Conservation (phyloP, 2,113 vertebrate genomes). For the Sphaerodactylus townsendi region DNA sequence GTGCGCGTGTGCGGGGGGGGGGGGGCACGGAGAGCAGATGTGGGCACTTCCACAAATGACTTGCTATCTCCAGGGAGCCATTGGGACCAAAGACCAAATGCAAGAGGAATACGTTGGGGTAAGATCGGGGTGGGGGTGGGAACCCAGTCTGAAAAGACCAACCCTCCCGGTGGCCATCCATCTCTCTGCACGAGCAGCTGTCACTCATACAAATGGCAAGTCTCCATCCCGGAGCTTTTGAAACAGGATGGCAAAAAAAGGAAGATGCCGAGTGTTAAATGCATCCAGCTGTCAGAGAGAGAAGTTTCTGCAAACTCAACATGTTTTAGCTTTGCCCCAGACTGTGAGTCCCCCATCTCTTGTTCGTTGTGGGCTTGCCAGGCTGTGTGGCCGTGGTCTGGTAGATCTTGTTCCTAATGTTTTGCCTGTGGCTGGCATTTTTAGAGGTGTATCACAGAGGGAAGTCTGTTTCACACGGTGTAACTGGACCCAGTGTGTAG, state of each 20-base stretch:
- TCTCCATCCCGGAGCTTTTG: background rate
- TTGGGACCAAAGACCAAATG: background rate
- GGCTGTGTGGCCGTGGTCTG: no score
- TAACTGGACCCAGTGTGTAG: no score
- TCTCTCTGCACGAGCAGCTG: background rate
- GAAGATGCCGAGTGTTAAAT: background rate
- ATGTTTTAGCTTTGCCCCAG: background rate
- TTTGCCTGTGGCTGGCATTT: no score
- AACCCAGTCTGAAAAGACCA: no score
- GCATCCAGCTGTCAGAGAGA: background rate
- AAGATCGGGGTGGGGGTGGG: background rate
- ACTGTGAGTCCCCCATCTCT: background rate
- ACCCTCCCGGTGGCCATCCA: background rate
- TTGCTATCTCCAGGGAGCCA: background rate
- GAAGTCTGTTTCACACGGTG: no score
- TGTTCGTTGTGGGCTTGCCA: no score
- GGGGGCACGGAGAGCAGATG: background rate
- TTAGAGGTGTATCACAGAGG: no score
- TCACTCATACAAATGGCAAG: background rate
- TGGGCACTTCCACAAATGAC: background rate
- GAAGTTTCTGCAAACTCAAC: background rate
- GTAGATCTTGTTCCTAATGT: no score
- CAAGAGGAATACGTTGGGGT: background rate
- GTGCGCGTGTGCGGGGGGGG: no score
- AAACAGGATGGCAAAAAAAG: no score